Evolutionary conservation across 2,888 invertebrate species (phyloP), one percentile per base, ranked within the genome.

Genomic region (Cotesia congregata): DNA sequence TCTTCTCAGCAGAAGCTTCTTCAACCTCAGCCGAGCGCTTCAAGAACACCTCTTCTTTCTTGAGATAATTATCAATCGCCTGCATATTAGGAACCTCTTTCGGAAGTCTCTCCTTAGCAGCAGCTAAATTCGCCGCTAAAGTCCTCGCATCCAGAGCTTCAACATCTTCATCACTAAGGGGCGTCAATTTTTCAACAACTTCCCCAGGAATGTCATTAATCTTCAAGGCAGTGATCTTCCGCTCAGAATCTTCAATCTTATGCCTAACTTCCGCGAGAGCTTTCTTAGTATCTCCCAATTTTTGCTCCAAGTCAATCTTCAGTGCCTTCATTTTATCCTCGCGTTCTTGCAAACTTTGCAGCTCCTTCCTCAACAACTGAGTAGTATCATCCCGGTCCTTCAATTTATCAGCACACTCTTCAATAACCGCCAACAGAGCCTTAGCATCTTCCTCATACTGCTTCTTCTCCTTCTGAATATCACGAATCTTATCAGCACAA

Each of bases 11-110:
- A 0, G 96, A 97, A 1, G 98, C 94, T 65, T 93, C 93, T 76
- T 97, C 95, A 1, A 98, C 88, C 80, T 97, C 96, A 0, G 93
- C 92, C 0, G 94, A 94, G 1, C 97, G 92, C 80, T 93, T 92
- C 71, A 96, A 84, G 85, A 94, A 97, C 0, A 94, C 87, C 62
- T 93, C 92, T 82, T 95, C 94, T 90, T 96, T 93, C 0, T 92
- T 91, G 81, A 92, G 91, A 85, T 93, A 95, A 74, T 95, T 93
- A 90, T 92, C 83, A 4, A 88, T 89, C 1, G 88, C 82, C 50
- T 89, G 87, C 87, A 89, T 85, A 30, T 89, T 89, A 0, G 89
- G 89, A 65, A 86, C 81, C 9, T 88, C 85, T 2, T 80, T 77
- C 0, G 89, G 89, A n/a, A 89, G 79, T 87, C 85, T 90, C 90